A percentile compares a stretch with the other conserved stretches of the same genome.
These are phyloP conservation scores for Xiphophorus birchmanni DNA, from an alignment of 2,797 vertebrate genomes.

Conservation along the genomic window DNA sequence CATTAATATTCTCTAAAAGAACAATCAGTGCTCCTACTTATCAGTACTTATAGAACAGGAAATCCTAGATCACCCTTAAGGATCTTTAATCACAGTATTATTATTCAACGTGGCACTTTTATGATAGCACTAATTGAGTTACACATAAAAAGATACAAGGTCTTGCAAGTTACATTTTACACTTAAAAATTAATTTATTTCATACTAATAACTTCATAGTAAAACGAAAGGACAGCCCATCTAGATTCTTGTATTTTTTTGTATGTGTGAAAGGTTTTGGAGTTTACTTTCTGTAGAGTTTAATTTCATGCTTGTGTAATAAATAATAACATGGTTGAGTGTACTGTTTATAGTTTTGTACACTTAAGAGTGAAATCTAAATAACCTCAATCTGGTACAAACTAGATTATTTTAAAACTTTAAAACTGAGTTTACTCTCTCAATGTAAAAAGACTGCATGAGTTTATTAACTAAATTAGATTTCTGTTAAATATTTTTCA, in stretches of 20 bases:
- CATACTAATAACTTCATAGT: background rate
- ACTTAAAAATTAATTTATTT: background rate
- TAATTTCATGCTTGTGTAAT: background rate
- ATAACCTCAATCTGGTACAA: background rate
- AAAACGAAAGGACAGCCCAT: background rate
- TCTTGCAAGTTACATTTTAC: background rate
- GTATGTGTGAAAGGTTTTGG: background rate
- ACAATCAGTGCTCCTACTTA: background rate
- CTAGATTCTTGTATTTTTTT: background rate
- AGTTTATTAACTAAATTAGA: background rate
- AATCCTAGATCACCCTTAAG: background rate
- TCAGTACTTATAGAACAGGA: background rate
- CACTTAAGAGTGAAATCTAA: background rate
- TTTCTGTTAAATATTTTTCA: background rate
- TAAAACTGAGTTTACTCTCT: background rate
- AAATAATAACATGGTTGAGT: background rate
- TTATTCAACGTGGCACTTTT: background rate
- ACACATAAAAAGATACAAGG: background rate
- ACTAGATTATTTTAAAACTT: background rate
- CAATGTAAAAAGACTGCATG: background rate
- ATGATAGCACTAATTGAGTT: background rate
- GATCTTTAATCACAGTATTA: background rate
- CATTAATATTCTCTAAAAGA: background rate
- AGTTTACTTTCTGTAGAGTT: background rate
- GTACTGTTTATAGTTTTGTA: background rate